These are phyloP conservation scores for Meleagris gallopavo DNA, from an alignment of 2,113 vertebrate species.

Conservation along the genomic window DNA sequence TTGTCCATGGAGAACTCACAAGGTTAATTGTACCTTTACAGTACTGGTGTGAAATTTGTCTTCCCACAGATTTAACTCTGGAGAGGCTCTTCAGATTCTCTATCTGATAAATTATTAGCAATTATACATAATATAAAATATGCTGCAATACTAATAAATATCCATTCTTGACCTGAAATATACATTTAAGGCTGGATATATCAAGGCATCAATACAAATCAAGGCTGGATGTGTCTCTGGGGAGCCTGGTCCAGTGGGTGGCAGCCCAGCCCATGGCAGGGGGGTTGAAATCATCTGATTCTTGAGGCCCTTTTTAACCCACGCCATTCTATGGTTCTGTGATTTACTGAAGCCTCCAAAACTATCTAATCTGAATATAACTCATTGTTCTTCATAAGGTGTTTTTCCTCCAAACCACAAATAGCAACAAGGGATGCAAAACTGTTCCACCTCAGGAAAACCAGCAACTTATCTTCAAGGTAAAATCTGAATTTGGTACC, in stretches of 20 bases:
- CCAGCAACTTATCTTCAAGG: not conserved
- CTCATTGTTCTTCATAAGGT: not conserved
- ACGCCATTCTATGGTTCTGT: too few species aligned
- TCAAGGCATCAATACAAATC: too few species aligned
- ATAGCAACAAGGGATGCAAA: not conserved
- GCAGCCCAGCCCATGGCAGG: too few species aligned
- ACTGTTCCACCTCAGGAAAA: not conserved
- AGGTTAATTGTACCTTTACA: not conserved
- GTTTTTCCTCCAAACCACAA: not conserved
- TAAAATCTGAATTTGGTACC: not conserved
- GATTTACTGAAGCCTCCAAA: not conserved
- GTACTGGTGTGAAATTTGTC: not conserved
- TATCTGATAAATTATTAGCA: not conserved
- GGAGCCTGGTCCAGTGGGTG: too few species aligned
- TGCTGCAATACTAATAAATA: not conserved
- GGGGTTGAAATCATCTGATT: too few species aligned
- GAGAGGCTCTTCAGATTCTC: not conserved
- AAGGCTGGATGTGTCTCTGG: too few species aligned
- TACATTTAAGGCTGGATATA: not conserved
- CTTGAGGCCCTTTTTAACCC: too few species aligned
- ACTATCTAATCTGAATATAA: not conserved
- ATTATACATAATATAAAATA: not conserved
- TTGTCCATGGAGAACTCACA: not conserved
- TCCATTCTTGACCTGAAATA: not conserved
- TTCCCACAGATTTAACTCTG: not conserved